phyloP scores from a whole-genome alignment of 1,140 invertebrate genomes.

The Harpegnathos saltator region DNA sequence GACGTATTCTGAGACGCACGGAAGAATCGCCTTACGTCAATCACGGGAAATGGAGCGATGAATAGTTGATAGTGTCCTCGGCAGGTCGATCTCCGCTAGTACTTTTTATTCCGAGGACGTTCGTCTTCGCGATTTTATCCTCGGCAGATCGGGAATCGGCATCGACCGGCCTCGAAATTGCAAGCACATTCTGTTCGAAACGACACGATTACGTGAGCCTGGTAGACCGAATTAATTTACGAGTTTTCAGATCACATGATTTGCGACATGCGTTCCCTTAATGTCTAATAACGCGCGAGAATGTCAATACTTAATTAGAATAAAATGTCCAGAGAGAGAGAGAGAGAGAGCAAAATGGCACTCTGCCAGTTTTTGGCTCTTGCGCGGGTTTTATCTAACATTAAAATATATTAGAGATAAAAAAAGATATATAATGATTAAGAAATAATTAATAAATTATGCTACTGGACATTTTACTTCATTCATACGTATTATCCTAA shows the following conservation, averaged over 20 bases:
- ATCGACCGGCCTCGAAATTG: neutral
- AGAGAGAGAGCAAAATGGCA: too few species aligned
- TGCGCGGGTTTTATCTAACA: too few species aligned
- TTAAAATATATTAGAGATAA: too few species aligned
- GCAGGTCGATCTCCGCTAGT: neutral
- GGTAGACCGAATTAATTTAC: neutral
- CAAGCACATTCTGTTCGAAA: neutral
- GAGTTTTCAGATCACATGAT: neutral
- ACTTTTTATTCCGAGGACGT: constrained; percentile 3
- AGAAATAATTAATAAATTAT: too few species aligned
- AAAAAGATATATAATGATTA: too few species aligned
- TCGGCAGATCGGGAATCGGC: neutral
- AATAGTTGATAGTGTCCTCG: constrained; percentile 4
- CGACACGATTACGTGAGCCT: neutral
- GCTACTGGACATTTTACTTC: too few species aligned
- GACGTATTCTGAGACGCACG: neutral
- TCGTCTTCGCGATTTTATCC: neutral
- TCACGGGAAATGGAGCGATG: constrained; percentile 2
- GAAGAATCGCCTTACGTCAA: neutral
- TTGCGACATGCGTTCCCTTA: neutral
- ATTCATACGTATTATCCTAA: too few species aligned
- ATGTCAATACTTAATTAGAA: too few species aligned
- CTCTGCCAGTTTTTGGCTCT: too few species aligned
- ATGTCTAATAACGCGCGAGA: neutral
- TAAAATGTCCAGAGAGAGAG: too few species aligned